Percentiles rank a stretch among this genome's conserved stretches.
These are phyloP conservation scores for Zygaena filipendulae DNA, from an alignment of 2,888 invertebrate genomes.

Conservation along the genomic window DNA sequence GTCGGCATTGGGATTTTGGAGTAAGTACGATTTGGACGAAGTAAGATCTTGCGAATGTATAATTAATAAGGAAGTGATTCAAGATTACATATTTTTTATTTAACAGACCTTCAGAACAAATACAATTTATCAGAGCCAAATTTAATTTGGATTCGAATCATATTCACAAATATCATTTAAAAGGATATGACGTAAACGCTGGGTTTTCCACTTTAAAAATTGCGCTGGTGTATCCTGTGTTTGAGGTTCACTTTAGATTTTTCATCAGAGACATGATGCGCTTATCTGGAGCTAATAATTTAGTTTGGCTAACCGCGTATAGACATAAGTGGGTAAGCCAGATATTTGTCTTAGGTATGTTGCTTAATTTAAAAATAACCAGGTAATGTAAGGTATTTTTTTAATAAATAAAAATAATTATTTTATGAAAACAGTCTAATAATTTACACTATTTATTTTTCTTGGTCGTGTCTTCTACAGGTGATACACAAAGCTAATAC, in stretches of 20 bases:
- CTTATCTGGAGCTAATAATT: slow-evolving; percentile 43
- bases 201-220: slow-evolving; percentile 34
- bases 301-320: slow-evolving; percentile 49
- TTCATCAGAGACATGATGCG: slow-evolving; percentile 73
- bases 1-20: slow-evolving; percentile 46
- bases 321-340: slow-evolving; percentile 45
- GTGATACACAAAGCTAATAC: slow-evolving; percentile 40
- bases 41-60: background rate
- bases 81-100: too few relatives aligned
- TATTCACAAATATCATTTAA: slow-evolving; percentile 37
- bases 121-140: slow-evolving; percentile 35
- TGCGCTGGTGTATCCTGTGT: slow-evolving; percentile 64
- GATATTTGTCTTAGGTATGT: background rate
- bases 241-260: slow-evolving; percentile 63
- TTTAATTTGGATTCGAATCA: slow-evolving; percentile 38
- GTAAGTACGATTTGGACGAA: slow-evolving; percentile 34
- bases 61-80: too few relatives aligned
- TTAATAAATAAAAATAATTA: background rate
- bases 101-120: slow-evolving; percentile 37
- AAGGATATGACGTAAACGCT: slow-evolving; percentile 21
- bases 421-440: background rate
- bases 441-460: slow-evolving; percentile 5
- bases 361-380: too few relatives aligned
- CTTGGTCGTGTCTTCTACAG: slow-evolving; percentile 22
- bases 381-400: background rate